phyloP scores from a whole-genome alignment of 2,888 invertebrate genomes.

The Callinectes sapidus region DNA sequence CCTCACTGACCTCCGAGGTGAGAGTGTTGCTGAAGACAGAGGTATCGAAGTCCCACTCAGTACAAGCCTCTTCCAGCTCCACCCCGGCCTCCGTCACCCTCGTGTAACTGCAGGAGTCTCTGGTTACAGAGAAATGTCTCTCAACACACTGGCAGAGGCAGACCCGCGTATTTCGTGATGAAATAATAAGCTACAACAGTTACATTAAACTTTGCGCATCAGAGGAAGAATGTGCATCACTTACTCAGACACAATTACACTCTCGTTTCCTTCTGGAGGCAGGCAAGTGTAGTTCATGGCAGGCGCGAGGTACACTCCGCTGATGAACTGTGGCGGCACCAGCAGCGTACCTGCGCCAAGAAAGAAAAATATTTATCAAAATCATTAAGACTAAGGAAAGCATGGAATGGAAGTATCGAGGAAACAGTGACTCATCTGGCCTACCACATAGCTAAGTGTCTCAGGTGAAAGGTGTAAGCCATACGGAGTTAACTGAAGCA shows the following conservation, averaged over 20 bases:
- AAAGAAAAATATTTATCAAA: neutral
- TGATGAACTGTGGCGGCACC: constrained; percentile 54
- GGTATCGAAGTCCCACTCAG: constrained; percentile 53
- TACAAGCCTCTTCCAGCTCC: constrained; percentile 43
- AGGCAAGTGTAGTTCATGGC: constrained; percentile 58
- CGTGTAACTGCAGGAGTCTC: constrained; percentile 45
- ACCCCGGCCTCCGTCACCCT: neutral
- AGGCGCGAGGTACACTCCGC: constrained; percentile 55
- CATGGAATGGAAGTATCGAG: neutral
- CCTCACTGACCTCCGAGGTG: constrained; percentile 53
- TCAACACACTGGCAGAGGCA: neutral
- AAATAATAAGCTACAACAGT: neutral
- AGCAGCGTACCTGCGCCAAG: constrained; percentile 18
- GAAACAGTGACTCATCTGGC: neutral
- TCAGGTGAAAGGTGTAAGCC: neutral
- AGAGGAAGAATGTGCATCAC: neutral
- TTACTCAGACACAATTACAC: neutral
- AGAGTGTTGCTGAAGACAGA: constrained; percentile 51
- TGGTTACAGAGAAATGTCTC: neutral
- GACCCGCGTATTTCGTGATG: neutral
- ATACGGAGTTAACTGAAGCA: neutral
- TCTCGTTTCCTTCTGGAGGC: constrained; percentile 9
- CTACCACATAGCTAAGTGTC: neutral
- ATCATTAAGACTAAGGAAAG: neutral
- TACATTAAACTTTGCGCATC: neutral